Evolutionary conservation across 2,888 invertebrate genomes (phyloP), one percentile per base, ranked within the genome.

Genomic region (Euproctis similis): DNA sequence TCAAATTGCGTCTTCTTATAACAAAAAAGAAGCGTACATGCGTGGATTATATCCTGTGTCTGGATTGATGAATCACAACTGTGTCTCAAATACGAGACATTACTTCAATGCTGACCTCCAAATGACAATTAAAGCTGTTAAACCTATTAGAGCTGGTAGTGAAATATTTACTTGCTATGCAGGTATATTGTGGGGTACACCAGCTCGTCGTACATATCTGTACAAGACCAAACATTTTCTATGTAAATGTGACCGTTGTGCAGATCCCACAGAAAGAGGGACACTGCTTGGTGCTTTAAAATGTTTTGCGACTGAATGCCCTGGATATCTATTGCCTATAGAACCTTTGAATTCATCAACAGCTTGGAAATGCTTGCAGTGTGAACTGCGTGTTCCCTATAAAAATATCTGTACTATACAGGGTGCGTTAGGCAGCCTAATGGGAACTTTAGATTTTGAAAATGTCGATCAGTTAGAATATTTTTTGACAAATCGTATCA

Each of bases 81-180:
- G 92, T 57, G 69, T 82, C 12, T 88, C 92, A 3, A 92, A 92
- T 57, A 88, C 89, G 1, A 84, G 86, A 26, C 88, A 89, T 47
- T 84, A 84, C 27, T 91, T 88, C 47, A 88, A 89, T 47, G 59
- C 56, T 1, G 66, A 87, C 20, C 78, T 82, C 28, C 75, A 82
- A 46, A 88, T 92, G 86, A 76, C 86, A 13, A 84, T 90, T 0
- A 86, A 81, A 53, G 89, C 91, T 1, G 76, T 87, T 0, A 78
- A 82, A 31, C 72, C 81, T 4, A 91, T 92, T 36, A 59, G 64
- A 24, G 78, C 85, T 31, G 89, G 88, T 11, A 63, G 84, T 6
- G 91, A 92, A 68, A 85, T 92, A 37, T 88, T 88, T 26, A 87
- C 89, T 27, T 87, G 88, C 23, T 92, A 92, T 52, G 85, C 90